Conservation (phyloP, 2,797 vertebrate genomes). For the Vultur gryphus region DNA sequence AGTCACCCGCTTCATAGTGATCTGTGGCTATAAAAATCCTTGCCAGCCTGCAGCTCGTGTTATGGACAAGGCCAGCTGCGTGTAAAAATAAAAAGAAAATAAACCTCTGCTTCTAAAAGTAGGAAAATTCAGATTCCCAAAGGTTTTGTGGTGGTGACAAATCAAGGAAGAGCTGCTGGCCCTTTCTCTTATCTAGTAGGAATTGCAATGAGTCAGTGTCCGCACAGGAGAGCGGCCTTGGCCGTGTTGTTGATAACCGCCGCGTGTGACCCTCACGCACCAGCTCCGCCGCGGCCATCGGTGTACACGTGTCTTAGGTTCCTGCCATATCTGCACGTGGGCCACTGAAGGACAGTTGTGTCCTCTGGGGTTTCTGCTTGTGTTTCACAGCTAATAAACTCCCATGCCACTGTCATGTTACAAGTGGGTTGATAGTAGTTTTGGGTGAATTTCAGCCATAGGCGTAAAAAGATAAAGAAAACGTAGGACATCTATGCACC, state of each 20-base stretch:
- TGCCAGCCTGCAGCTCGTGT: neutral
- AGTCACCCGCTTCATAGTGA: rapidly evolving
- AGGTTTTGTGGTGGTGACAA: neutral
- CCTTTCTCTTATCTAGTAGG: neutral
- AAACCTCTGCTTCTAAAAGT: neutral
- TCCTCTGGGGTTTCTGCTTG: neutral
- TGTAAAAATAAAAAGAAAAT: neutral
- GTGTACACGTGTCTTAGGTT: rapidly evolving
- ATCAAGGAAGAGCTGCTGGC: neutral
- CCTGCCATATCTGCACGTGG: neutral
- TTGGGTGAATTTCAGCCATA: neutral
- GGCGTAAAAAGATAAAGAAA: neutral
- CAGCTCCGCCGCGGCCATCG: rapidly evolving
- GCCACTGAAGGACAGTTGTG: neutral
- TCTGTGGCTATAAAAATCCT: neutral
- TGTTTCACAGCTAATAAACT: neutral
- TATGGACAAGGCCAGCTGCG: rapidly evolving
- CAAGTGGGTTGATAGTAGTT: neutral
- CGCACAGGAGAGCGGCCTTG: neutral
- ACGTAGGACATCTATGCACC: neutral
- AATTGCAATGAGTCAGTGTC: neutral
- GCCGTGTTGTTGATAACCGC: neutral
- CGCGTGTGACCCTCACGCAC: rapidly evolving
- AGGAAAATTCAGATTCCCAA: neutral
- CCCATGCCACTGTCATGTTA: neutral